Conservation (phyloP, 2,113 vertebrate species). For the Mionectes macconnelli region DNA sequence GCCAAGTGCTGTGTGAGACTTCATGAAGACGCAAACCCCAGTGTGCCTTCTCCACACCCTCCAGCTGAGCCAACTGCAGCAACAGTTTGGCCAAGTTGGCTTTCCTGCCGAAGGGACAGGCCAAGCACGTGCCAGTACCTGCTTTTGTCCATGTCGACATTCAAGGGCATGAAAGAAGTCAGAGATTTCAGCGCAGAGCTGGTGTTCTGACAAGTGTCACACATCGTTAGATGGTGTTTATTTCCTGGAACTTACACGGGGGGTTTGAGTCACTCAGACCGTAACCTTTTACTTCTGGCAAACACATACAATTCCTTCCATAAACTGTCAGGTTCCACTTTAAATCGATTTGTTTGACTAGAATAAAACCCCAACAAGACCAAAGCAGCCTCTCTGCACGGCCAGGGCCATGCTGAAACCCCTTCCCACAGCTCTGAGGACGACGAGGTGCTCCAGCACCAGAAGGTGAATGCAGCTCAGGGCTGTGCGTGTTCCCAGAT, state of each 20-base stretch:
- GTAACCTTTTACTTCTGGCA: background rate
- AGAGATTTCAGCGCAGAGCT: background rate
- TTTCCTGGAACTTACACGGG: background rate
- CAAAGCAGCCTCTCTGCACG: background rate
- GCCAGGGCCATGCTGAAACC: background rate
- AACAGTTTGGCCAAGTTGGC: background rate
- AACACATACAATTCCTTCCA: background rate
- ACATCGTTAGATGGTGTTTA: background rate
- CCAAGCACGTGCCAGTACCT: background rate
- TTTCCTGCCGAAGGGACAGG: background rate
- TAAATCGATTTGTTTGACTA: background rate
- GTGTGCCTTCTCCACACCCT: background rate
- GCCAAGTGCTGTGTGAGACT: background rate
- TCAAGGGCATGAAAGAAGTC: background rate
- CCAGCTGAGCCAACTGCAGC: background rate
- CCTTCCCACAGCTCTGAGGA: background rate
- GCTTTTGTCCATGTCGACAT: background rate
- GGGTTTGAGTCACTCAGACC: background rate
- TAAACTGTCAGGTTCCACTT: background rate
- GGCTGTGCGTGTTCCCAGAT: background rate
- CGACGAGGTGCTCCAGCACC: background rate
- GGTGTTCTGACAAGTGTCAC: background rate
- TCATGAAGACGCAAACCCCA: background rate
- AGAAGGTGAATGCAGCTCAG: background rate
- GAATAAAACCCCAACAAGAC: background rate